Conservation (phyloP, 2,797 vertebrate genomes). For the Hafferia zeledoni region DNA sequence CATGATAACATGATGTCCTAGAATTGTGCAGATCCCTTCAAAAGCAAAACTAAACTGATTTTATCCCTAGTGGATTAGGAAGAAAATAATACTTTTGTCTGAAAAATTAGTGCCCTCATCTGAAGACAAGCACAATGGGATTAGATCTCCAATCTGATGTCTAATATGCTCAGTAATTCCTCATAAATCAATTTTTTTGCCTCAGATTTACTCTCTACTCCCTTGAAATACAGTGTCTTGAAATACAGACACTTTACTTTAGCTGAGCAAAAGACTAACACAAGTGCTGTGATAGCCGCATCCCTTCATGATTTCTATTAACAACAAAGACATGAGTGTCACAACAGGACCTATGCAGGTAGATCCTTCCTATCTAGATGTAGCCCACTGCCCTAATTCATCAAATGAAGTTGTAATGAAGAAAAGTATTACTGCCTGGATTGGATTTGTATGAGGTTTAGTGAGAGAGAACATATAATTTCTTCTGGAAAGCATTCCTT, state of each 20-base stretch:
- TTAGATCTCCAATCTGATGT: not conserved
- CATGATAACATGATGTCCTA: not conserved
- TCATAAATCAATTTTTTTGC: not conserved
- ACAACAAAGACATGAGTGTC: not conserved
- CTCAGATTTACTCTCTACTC: not conserved
- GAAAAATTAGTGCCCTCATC: not conserved
- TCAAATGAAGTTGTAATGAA: not conserved
- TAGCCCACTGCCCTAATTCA: not conserved
- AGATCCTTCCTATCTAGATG: not conserved
- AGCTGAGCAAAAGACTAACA: not conserved
- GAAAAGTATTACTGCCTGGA: not conserved
- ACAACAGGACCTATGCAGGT: not conserved
- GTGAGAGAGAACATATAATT: not conserved
- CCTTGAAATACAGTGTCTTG: not conserved
- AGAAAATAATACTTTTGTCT: not conserved
- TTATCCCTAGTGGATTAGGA: not conserved
- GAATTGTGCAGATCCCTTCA: not conserved
- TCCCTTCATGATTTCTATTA: not conserved
- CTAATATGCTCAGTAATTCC: not conserved
- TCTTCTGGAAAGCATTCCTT: not conserved
- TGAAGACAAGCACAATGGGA: not conserved
- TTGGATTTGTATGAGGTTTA: not conserved
- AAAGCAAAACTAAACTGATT: not conserved
- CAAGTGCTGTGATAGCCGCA: not conserved
- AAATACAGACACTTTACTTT: not conserved